Conservation (phyloP, 2,797 vertebrate species). For the Manis crassicaudata region DNA sequence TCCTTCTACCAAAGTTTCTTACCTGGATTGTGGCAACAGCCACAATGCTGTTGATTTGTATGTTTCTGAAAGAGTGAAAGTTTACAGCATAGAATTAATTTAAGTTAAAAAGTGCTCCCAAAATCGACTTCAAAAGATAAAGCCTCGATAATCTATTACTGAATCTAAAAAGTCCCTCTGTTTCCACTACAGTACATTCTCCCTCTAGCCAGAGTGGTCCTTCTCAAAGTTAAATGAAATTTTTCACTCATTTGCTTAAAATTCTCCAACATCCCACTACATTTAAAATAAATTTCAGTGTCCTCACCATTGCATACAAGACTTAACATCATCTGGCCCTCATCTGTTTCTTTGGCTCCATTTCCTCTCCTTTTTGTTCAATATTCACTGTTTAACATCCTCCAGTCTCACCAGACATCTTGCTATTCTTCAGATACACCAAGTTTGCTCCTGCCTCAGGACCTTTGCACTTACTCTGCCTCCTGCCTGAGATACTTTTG, state of each 20-base stretch:
- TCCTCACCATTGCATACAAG: neutral
- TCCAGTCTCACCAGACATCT: neutral
- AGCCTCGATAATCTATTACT: neutral
- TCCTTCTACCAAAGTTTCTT: too few relatives aligned
- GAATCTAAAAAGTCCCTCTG: neutral
- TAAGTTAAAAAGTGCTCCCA: neutral
- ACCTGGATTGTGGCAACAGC: neutral
- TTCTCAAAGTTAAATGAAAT: neutral
- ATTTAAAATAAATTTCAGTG: neutral
- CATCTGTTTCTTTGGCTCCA: rapidly evolving
- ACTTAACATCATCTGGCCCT: neutral
- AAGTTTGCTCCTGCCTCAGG: neutral
- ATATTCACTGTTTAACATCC: neutral
- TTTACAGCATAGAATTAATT: neutral
- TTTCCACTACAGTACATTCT: neutral
- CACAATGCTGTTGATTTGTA: neutral
- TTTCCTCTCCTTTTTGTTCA: neutral
- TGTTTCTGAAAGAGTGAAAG: slow-evolving; percentile 26
- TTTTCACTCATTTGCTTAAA: neutral
- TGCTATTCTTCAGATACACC: neutral
- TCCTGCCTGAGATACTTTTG: neutral
- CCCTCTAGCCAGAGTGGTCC: neutral
- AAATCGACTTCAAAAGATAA: neutral
- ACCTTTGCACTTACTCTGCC: neutral
- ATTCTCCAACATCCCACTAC: neutral